Percentiles rank a stretch among this genome's conserved stretches.
These are phyloP conservation scores for Phodopus roborovskii DNA, from an alignment of 2,113 vertebrate species.

Conservation along the genomic window DNA sequence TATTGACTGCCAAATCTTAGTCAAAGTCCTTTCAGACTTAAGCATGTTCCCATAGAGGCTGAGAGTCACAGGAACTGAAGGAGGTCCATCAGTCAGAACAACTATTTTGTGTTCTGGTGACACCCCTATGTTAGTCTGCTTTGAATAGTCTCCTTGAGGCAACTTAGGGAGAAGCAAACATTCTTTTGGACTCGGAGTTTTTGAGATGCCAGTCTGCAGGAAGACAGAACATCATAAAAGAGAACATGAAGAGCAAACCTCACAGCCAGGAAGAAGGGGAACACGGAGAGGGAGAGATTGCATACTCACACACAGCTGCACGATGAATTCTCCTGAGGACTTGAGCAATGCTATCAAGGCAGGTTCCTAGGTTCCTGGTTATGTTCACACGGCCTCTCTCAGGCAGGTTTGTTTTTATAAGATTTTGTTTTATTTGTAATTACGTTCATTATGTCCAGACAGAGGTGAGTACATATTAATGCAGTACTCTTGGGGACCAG, in stretches of 20 bases:
- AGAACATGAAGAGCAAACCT: not conserved
- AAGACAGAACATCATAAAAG: not conserved
- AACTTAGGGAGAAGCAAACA: not conserved
- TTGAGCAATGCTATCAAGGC: too few species aligned
- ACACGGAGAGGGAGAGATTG: fast-evolving
- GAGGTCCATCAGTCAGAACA: not conserved
- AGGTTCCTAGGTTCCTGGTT: not conserved
- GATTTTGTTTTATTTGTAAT: not conserved
- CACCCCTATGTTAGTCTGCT: not conserved
- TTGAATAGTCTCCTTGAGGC: not conserved
- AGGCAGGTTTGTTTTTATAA: not conserved
- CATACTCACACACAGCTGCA: not conserved
- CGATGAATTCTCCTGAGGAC: not conserved
- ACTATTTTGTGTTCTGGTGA: not conserved
- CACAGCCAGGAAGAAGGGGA: not conserved
- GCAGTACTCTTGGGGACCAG: not conserved
- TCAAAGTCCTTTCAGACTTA: not conserved
- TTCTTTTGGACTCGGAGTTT: not conserved
- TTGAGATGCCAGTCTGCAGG: not conserved
- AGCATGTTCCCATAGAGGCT: not conserved
- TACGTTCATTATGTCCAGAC: not conserved
- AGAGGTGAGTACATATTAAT: not conserved
- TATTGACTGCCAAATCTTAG: not conserved
- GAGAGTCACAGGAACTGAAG: not conserved
- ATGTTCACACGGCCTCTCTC: not conserved